Evolutionary conservation across 2,888 invertebrate species (phyloP).

Genomic region (Diaperis boleti): DNA sequence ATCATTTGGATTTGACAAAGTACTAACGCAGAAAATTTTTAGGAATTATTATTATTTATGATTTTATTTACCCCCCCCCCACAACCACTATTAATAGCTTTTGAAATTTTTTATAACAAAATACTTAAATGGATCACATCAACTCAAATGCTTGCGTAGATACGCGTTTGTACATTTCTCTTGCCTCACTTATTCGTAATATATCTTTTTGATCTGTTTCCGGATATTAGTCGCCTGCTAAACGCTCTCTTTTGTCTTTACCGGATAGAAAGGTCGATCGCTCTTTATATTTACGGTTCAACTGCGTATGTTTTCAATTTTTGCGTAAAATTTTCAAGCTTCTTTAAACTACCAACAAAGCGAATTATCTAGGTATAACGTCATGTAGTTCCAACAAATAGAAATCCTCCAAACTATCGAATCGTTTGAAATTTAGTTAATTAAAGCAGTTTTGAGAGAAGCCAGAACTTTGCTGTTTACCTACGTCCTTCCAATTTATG

Average conservation of each 20-base stretch:
- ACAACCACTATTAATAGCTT: not conserved
- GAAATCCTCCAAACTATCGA: not conserved
- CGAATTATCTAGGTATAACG: too few species aligned
- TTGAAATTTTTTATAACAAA: not conserved
- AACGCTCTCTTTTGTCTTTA: constrained; percentile 32
- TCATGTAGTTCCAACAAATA: not conserved
- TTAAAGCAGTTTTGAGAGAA: constrained; percentile 26
- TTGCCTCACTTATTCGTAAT: constrained; percentile 39
- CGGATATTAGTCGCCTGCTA: constrained; percentile 44
- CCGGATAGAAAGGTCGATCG: constrained; percentile 30
- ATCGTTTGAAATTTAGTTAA: constrained; percentile 21
- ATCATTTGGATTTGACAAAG: too few species aligned
- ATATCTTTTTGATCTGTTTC: constrained; percentile 47
- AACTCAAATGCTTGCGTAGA: constrained; percentile 39
- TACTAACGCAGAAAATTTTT: too few species aligned
- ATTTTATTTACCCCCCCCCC: too few species aligned
- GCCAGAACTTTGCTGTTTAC: constrained; percentile 36
- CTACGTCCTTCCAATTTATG: constrained; percentile 43
- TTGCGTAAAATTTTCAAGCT: constrained; percentile 13
- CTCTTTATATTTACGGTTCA: constrained; percentile 33
- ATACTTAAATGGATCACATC: constrained; percentile 26
- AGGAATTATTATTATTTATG: too few species aligned
- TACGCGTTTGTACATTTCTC: constrained; percentile 33
- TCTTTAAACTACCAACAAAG: not conserved
- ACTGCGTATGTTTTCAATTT: constrained; percentile 31